These are phyloP conservation scores for Agelaius phoeniceus DNA, from an alignment of 2,113 vertebrate genomes.

Conservation along the genomic window DNA sequence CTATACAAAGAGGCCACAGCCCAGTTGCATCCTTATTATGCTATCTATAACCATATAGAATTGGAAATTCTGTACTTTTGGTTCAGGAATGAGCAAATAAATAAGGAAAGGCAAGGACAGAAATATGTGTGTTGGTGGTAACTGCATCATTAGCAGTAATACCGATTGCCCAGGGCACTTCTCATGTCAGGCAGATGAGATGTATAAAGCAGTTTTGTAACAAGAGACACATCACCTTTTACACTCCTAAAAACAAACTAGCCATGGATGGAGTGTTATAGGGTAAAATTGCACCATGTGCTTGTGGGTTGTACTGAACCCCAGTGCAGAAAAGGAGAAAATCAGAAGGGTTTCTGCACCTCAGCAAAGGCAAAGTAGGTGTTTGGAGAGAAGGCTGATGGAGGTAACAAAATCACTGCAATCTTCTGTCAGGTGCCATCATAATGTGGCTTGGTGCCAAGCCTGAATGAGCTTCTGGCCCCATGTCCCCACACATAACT, in stretches of 20 bases:
- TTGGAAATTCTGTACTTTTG: not conserved
- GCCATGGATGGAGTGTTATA: not conserved
- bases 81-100: not conserved
- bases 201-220: not conserved
- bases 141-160: not conserved
- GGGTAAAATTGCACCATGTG: not conserved
- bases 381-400: not conserved
- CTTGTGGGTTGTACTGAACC: not conserved
- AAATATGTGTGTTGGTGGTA: not conserved
- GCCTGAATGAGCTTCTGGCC: not conserved
- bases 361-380: not conserved
- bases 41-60: fast-evolving
- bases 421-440: not conserved
- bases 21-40: not conserved
- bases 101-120: not conserved
- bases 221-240: not conserved
- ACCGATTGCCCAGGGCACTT: not conserved
- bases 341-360: not conserved
- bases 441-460: not conserved
- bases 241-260: not conserved
- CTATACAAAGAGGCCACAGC: not conserved
- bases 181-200: not conserved
- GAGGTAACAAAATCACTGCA: not conserved
- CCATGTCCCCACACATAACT: not conserved
- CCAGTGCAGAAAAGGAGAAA: not conserved